Evolutionary conservation across 2,797 vertebrate genomes (phyloP).

Genomic region (Mallotus villosus): DNA sequence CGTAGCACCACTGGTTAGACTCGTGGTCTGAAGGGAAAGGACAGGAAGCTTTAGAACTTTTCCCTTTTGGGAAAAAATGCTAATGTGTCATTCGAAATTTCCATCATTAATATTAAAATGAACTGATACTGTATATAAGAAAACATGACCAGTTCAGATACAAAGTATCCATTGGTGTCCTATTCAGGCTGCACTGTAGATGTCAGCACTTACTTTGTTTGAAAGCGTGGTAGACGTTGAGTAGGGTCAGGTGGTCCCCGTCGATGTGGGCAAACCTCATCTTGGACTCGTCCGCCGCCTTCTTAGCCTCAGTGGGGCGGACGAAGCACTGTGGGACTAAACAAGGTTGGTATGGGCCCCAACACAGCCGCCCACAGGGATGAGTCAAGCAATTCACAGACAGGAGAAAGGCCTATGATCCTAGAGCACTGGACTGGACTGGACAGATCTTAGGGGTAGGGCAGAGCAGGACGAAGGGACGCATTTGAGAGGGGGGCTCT

Average conservation of each 20-base stretch:
- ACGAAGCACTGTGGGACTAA: conserved; percentile 99
- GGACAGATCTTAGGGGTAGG: conserved; percentile 59
- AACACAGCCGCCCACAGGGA: conserved; percentile 99
- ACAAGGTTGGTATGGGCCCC: conserved; percentile 99
- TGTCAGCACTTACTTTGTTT: conserved; percentile 91
- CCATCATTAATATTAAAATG: not conserved
- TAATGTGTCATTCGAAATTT: too few species aligned
- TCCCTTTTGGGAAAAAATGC: too few species aligned
- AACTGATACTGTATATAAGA: not conserved
- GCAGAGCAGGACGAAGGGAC: conserved; percentile 60
- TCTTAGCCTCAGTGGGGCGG: conserved; percentile 98
- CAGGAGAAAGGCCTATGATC: conserved; percentile 95
- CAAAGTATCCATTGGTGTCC: too few species aligned
- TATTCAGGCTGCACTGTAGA: conserved; percentile 24
- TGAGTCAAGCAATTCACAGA: conserved; percentile 98
- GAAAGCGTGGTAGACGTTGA: conserved; percentile 99
- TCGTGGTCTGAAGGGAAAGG: conserved; percentile 85
- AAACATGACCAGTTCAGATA: conserved; percentile 18
- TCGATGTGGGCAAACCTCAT: conserved; percentile 99
- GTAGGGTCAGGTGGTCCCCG: conserved; percentile 98
- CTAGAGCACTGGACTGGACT: conserved; percentile 83
- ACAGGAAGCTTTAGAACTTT: too few species aligned
- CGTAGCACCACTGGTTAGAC: conserved; percentile 99
- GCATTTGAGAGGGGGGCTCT: conserved; percentile 70
- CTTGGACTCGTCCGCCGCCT: conserved; percentile 99